These are phyloP conservation scores for Nymphalis polychloros DNA, from an alignment of 2,888 invertebrate species.

Conservation along the genomic window DNA sequence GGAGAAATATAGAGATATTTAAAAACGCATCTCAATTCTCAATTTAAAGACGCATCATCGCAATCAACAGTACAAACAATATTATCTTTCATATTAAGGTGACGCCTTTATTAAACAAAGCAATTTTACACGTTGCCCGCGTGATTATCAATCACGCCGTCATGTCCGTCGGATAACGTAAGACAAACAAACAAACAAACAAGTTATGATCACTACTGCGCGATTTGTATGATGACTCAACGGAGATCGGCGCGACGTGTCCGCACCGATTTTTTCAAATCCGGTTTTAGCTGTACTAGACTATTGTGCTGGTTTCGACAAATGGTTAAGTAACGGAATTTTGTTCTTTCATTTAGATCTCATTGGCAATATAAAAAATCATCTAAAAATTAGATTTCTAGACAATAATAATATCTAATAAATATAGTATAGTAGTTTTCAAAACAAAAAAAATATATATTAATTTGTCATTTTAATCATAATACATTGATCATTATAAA, in stretches of 20 bases:
- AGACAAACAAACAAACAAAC: conserved; percentile 22
- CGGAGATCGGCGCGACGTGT: conserved; percentile 49
- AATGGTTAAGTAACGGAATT: conserved; percentile 38
- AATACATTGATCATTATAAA: too few species aligned
- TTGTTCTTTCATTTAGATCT: conserved; percentile 11
- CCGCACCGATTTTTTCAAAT: conserved; percentile 57
- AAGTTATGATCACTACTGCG: conserved; percentile 12
- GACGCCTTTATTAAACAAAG: neutral
- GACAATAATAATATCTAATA: too few species aligned
- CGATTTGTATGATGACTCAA: conserved; percentile 50
- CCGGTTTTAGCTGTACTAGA: conserved; percentile 58
- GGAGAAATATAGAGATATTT: too few species aligned
- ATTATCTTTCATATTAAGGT: neutral
- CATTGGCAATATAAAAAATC: neutral
- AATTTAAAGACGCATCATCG: too few species aligned
- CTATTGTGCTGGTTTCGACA: conserved; percentile 39
- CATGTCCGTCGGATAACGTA: neutral
- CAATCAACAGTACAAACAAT: neutral
- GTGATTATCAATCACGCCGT: conserved; percentile 21
- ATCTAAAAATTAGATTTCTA: too few species aligned
- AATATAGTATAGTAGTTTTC: too few species aligned
- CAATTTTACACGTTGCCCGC: neutral
- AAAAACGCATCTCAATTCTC: too few species aligned
- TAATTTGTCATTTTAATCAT: too few species aligned
- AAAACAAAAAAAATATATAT: too few species aligned